Percentiles rank a stretch among this genome's conserved stretches.
Conservation (phyloP, 2,113 vertebrate species). For the Madoqua kirkii region DNA sequence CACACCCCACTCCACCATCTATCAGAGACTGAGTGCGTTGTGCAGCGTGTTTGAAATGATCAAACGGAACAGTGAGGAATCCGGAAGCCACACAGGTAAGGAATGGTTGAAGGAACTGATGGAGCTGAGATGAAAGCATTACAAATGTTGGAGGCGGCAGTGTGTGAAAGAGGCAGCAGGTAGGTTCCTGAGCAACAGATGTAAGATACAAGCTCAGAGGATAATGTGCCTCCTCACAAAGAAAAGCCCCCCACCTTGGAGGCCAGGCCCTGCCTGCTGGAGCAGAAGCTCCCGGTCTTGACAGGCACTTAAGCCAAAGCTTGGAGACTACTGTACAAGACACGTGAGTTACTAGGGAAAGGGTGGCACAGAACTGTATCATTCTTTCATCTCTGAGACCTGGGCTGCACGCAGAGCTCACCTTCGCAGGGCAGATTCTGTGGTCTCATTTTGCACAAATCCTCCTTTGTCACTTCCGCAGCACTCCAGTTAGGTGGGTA, state of each 20-base stretch:
- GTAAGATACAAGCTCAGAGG: not conserved
- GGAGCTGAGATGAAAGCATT: not conserved
- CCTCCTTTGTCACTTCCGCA: not conserved
- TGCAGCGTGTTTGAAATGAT: conserved; percentile 11
- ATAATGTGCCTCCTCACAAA: not conserved
- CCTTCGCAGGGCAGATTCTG: not conserved
- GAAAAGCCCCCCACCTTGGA: not conserved
- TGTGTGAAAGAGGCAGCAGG: not conserved
- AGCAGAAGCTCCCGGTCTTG: no score
- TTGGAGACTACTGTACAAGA: not conserved
- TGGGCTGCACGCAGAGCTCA: not conserved
- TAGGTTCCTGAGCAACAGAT: not conserved
- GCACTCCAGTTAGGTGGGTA: not conserved
- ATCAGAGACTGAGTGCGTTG: not conserved
- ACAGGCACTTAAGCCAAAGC: not conserved
- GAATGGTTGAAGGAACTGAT: not conserved
- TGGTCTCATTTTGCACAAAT: not conserved
- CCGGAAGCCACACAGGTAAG: not conserved
- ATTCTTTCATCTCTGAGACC: not conserved
- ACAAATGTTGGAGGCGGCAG: not conserved
- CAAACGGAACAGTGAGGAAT: not conserved
- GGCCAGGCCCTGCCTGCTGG: not conserved
- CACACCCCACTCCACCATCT: not conserved
- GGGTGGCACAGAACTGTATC: not conserved
- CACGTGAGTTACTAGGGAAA: not conserved